phyloP scores from a whole-genome alignment of 2,888 invertebrate species.

The Meiosimyza decipiens region DNA sequence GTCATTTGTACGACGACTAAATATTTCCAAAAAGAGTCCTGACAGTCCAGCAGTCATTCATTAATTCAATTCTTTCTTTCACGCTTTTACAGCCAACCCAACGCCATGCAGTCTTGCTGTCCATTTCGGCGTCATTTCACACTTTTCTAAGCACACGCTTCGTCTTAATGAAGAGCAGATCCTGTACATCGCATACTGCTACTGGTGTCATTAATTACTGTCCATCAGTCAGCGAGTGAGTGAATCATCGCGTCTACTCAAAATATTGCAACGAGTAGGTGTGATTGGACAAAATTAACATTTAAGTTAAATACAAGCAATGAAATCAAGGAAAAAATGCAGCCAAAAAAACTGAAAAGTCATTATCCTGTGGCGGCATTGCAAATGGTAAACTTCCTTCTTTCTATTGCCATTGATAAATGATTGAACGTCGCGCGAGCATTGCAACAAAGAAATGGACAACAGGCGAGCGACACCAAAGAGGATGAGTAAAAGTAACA shows the following conservation, averaged over 20 bases:
- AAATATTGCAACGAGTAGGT: conserved; percentile 30
- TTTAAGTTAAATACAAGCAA: conserved; percentile 29
- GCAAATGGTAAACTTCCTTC: conserved; percentile 30
- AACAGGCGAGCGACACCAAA: conserved; percentile 23
- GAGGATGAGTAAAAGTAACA: background rate
- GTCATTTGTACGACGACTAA: conserved; percentile 6
- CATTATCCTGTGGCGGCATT: conserved; percentile 31
- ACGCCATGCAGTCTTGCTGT: background rate
- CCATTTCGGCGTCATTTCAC: conserved; percentile 36
- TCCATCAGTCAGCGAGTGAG: conserved; percentile 3
- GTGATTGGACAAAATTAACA: conserved; percentile 41
- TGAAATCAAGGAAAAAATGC: background rate
- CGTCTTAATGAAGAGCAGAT: conserved; percentile 32
- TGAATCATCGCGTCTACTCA: conserved; percentile 3
- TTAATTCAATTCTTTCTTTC: background rate
- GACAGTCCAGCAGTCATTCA: background rate
- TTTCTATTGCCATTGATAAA: conserved; percentile 39
- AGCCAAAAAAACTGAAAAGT: conserved; percentile 11
- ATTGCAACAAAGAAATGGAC: conserved; percentile 32
- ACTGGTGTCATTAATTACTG: conserved; percentile 40
- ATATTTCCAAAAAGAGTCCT: background rate
- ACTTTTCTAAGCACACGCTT: conserved; percentile 38
- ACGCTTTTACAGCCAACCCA: no score
- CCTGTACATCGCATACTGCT: conserved; percentile 19
- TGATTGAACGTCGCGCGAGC: conserved; percentile 39